These are phyloP conservation scores for Gnatocerus cornutus DNA, from an alignment of 2,888 invertebrate species.

Conservation along the genomic window DNA sequence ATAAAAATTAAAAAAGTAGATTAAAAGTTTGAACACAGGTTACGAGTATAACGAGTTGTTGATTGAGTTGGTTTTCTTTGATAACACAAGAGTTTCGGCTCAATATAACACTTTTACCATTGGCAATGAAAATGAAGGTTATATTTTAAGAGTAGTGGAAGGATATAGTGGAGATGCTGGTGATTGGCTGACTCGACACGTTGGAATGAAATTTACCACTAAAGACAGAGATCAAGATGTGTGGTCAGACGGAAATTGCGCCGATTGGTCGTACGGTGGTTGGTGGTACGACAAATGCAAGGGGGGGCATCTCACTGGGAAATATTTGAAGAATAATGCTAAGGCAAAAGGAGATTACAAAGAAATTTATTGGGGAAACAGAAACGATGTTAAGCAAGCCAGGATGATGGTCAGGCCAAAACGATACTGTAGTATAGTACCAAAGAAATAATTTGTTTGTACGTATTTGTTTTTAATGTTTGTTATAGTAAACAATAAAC, in stretches of 20 bases:
- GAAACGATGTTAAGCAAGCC: slow-evolving; percentile 76
- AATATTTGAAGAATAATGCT: slow-evolving; percentile 72
- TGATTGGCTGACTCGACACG: slow-evolving; percentile 81
- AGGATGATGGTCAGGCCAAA: slow-evolving; percentile 80
- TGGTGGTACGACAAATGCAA: slow-evolving; percentile 86
- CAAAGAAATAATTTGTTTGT: too few relatives aligned
- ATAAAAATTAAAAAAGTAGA: too few relatives aligned
- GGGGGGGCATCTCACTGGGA: slow-evolving; percentile 81
- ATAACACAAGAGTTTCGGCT: slow-evolving; percentile 75
- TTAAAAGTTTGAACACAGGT: background rate
- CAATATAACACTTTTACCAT: slow-evolving; percentile 79
- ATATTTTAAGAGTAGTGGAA: slow-evolving; percentile 79
- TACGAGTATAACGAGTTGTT: slow-evolving; percentile 73
- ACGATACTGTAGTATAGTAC: too few relatives aligned
- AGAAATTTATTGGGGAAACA: slow-evolving; percentile 81
- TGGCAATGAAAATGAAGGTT: slow-evolving; percentile 79
- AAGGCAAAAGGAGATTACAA: slow-evolving; percentile 74
- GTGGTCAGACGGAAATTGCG: slow-evolving; percentile 78
- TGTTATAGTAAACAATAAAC: too few relatives aligned
- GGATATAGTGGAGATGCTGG: slow-evolving; percentile 76
- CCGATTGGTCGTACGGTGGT: slow-evolving; percentile 75
- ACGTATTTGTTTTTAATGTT: too few relatives aligned
- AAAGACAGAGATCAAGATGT: slow-evolving; percentile 82
- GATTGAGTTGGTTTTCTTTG: slow-evolving; percentile 77
- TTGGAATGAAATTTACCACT: slow-evolving; percentile 82